Evolutionary conservation across 1,140 invertebrate genomes (phyloP).

Genomic region (Epicauta chinensis): DNA sequence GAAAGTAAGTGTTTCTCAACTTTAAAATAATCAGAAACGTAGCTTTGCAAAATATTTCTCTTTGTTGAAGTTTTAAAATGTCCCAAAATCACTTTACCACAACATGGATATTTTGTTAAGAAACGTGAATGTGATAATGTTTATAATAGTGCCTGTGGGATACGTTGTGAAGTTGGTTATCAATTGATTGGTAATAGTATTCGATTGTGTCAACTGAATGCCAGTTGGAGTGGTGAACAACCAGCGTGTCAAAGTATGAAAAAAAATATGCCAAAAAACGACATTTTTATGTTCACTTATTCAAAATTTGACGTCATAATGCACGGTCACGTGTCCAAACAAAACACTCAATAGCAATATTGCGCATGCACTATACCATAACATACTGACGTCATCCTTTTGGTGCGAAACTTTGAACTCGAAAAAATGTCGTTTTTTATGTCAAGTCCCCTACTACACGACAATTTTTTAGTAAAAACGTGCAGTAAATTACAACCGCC

Average conservation of each 20-base stretch:
- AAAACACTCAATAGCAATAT: too few species aligned
- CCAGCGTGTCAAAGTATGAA: slow-evolving; percentile 52
- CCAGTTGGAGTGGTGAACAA: slow-evolving; percentile 59
- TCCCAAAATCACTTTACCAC: slow-evolving; percentile 50
- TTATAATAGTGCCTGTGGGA: slow-evolving; percentile 63
- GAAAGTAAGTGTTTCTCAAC: slow-evolving; percentile 37
- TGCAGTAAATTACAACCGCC: slow-evolving; percentile 52
- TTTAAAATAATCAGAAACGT: too few species aligned
- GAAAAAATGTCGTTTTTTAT: too few species aligned
- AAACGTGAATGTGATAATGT: slow-evolving; percentile 53
- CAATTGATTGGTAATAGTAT: slow-evolving; percentile 58
- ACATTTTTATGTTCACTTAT: too few species aligned
- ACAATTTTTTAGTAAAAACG: slow-evolving; percentile 59
- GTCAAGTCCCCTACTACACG: too few species aligned
- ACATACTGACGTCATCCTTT: too few species aligned
- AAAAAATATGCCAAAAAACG: too few species aligned
- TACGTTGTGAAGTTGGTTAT: slow-evolving; percentile 61
- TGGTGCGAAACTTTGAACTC: too few species aligned
- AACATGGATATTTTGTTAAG: slow-evolving; percentile 65
- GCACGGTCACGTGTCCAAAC: too few species aligned
- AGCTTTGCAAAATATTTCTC: too few species aligned
- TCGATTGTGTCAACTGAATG: slow-evolving; percentile 57
- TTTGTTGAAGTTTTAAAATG: slow-evolving; percentile 52
- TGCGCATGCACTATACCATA: too few species aligned
- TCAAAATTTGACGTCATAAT: too few species aligned